Conservation (phyloP, 2,113 vertebrate species). For the Brienomyrus brachyistius region DNA sequence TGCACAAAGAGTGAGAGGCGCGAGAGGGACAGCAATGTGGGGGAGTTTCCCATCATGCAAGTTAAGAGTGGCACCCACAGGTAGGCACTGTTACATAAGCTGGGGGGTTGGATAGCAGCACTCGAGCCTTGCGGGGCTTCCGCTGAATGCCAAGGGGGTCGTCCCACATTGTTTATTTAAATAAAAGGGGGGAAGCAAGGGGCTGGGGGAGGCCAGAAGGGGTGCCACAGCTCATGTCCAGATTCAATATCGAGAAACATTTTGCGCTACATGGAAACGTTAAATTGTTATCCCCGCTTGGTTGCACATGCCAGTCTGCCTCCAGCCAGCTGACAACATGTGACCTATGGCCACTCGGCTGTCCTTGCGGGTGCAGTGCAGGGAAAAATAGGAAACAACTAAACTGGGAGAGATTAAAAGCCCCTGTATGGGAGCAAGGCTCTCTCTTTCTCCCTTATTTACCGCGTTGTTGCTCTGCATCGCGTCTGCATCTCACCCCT, state of each 20-base stretch:
- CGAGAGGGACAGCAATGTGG: not conserved
- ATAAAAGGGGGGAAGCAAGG: not conserved
- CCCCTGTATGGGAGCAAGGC: not conserved
- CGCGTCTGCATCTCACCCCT: not conserved
- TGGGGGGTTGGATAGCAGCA: not conserved
- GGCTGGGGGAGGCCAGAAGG: not conserved
- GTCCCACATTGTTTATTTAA: not conserved
- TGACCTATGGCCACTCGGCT: not conserved
- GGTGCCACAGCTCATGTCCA: not conserved
- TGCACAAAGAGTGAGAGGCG: not conserved
- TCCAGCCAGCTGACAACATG: not conserved
- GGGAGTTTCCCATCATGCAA: constrained; percentile 5
- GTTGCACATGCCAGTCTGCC: not conserved
- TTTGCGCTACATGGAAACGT: not conserved
- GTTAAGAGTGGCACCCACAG: not conserved
- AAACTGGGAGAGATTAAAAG: not conserved
- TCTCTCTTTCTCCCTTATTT: not conserved
- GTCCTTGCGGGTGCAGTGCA: not conserved
- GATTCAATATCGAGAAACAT: not conserved
- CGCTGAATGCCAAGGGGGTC: not conserved
- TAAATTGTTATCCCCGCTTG: not conserved
- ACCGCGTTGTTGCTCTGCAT: not conserved
- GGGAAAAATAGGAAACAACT: not conserved
- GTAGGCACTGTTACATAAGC: not conserved
- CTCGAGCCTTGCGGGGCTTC: not conserved